These are phyloP conservation scores for Hyperoodon ampullatus DNA, from an alignment of 2,113 vertebrate species.

Conservation along the genomic window DNA sequence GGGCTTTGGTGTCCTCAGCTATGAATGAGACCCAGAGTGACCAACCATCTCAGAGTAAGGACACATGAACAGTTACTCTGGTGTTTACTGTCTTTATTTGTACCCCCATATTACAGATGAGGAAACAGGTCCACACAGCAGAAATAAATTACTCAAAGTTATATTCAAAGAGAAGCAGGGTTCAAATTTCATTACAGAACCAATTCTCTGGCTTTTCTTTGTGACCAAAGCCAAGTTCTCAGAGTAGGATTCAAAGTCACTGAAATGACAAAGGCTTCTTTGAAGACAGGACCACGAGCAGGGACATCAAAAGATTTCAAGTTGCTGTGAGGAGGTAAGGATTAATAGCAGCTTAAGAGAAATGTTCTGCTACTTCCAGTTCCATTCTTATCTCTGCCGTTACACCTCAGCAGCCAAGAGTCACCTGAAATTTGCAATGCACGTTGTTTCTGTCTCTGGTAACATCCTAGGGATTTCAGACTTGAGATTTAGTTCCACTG, in stretches of 20 bases:
- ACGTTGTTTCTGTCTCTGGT: neutral
- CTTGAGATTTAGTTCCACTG: neutral
- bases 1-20: neutral
- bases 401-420: neutral
- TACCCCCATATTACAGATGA: neutral
- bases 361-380: neutral
- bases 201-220: neutral
- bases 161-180: neutral
- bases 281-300: neutral
- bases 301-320: neutral
- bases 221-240: neutral
- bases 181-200: neutral
- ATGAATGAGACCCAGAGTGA: neutral
- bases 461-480: neutral
- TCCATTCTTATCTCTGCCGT: neutral
- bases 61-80: fast-evolving
- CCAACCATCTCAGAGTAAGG: neutral
- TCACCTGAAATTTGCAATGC: neutral
- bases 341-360: neutral
- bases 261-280: neutral
- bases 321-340: neutral
- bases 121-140: neutral
- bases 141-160: neutral
- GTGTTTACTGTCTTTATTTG: neutral
- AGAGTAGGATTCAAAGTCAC: neutral